Evolutionary conservation across 2,797 vertebrate species (phyloP), one percentile per base, ranked within the genome.

Genomic region (Rousettus madagascariensis): DNA sequence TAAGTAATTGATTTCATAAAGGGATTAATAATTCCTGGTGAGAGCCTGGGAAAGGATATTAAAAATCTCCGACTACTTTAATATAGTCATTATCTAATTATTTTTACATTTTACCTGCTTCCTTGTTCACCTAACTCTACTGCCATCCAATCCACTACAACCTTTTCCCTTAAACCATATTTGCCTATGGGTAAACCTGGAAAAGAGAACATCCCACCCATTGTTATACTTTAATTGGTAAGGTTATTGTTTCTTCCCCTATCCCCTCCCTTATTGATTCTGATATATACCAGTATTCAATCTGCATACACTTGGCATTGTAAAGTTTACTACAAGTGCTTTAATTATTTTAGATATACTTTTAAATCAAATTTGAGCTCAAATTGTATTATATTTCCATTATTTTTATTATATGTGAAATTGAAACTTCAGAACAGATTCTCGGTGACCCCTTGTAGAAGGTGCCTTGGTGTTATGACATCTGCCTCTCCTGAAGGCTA

Each of bases 281-380:
- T 78, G 41, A 86, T 43, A 38, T 13, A 71, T 0, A 43, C 59
- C 12, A 16, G 24, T 6, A 71, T 38, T 55, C 65, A 61, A 36
- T 69, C 41, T 87, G 26, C 24, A 59, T 33, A 74, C 38, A 33
- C 30, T 57, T 82, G 30, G 30, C 19, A 75, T 33, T 68, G 41
- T 68, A 71, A 86, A 11, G 20, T 46, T 84, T 84, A 46, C 33
- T 53, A 4, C 68, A 51, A 71, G 65, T 33, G 28, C 66, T 83
- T 24, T n/a, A 82, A 57, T 74, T 26, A 71, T 61, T 85, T 72
- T 43, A n/a, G 46, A 71, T 68, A 30, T 36, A 57, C 72, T 92
- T 53, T 61, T n/a, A 86, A 82, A 95, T 41, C 15, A 30, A 77
- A n/a, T 91, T 97, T 95, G 43, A 89, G 57, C 74, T 90, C 74